Evolutionary conservation across 2,113 vertebrate genomes (phyloP).

Genomic region (Hypomesus transpacificus): DNA sequence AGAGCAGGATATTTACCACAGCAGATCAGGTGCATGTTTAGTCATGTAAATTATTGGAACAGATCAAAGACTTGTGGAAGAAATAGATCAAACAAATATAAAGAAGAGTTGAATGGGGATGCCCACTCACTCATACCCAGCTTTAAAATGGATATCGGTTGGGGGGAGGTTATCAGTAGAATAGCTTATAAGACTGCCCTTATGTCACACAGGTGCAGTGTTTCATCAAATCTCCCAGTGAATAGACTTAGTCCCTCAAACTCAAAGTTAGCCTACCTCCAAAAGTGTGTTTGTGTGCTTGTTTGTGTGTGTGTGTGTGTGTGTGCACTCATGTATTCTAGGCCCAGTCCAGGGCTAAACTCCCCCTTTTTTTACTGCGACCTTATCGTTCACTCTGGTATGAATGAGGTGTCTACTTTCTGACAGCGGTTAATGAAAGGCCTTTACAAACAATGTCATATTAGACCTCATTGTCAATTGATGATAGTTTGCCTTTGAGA

Average conservation of each 20-base stretch:
- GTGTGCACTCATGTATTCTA: not conserved
- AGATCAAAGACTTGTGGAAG: slow-evolving; percentile 53
- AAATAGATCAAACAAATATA: slow-evolving; percentile 48
- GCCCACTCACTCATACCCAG: not conserved
- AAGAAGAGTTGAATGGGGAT: slow-evolving; percentile 46
- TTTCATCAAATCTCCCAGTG: too few relatives aligned
- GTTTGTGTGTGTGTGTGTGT: too few relatives aligned
- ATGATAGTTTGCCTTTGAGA: slow-evolving; percentile 23
- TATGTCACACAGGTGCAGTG: slow-evolving; percentile 34
- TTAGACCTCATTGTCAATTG: slow-evolving; percentile 58
- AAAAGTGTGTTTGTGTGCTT: too few relatives aligned
- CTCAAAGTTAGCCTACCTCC: too few relatives aligned
- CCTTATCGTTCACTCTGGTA: not conserved
- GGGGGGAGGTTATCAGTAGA: not conserved
- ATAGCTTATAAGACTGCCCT: too few relatives aligned
- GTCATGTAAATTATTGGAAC: slow-evolving; percentile 56
- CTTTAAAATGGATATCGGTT: not conserved
- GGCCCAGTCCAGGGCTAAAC: not conserved
- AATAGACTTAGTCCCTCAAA: too few relatives aligned
- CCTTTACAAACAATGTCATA: slow-evolving; percentile 48
- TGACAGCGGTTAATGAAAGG: slow-evolving; percentile 43
- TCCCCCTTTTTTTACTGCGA: not conserved
- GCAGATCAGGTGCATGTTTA: slow-evolving; percentile 55
- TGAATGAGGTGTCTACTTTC: slow-evolving; percentile 1
- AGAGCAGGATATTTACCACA: slow-evolving; percentile 37